These are phyloP conservation scores for Xiphophorus hellerii DNA, from an alignment of 2,113 vertebrate genomes.

Conservation along the genomic window DNA sequence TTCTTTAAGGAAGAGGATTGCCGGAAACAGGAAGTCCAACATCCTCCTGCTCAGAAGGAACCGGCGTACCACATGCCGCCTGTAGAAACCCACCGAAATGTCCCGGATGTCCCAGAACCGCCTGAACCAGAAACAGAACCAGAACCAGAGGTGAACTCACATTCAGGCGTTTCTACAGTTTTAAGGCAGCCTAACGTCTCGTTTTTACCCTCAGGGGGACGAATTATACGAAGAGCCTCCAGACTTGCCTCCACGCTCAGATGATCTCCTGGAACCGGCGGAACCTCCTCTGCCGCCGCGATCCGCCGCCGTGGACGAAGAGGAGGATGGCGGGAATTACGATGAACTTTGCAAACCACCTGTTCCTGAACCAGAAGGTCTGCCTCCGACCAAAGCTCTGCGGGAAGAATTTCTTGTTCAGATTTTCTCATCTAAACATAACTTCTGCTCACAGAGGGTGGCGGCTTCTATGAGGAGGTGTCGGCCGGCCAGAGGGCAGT, in stretches of 20 bases:
- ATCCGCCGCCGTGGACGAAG: neutral
- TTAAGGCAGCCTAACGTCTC: neutral
- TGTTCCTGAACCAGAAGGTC: slow-evolving; percentile 37
- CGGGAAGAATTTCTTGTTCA: neutral
- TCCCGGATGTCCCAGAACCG: slow-evolving; percentile 36
- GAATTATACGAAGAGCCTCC: slow-evolving; percentile 61
- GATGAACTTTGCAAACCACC: slow-evolving; percentile 73
- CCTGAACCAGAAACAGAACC: neutral
- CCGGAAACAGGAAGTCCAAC: slow-evolving; percentile 54
- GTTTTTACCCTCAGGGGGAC: slow-evolving; percentile 35
- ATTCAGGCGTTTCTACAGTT: neutral
- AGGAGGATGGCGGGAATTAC: slow-evolving; percentile 76
- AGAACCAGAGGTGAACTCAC: slow-evolving; percentile 9
- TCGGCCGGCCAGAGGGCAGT: slow-evolving; percentile 63
- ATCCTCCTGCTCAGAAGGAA: slow-evolving; percentile 64
- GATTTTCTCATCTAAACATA: neutral
- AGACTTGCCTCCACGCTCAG: slow-evolving; percentile 57
- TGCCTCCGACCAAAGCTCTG: slow-evolving; percentile 1
- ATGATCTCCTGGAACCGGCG: slow-evolving; percentile 23
- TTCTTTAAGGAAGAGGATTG: slow-evolving; percentile 58
- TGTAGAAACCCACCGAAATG: slow-evolving; percentile 17
- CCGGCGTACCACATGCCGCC: slow-evolving; percentile 55
- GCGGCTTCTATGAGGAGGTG: slow-evolving; percentile 76
- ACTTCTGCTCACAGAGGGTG: slow-evolving; percentile 26
- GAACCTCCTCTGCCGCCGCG: slow-evolving; percentile 7